Base-by-base conservation (phyloP, 2,797 vertebrate genomes). In the Artibeus jamaicensis region DNA sequence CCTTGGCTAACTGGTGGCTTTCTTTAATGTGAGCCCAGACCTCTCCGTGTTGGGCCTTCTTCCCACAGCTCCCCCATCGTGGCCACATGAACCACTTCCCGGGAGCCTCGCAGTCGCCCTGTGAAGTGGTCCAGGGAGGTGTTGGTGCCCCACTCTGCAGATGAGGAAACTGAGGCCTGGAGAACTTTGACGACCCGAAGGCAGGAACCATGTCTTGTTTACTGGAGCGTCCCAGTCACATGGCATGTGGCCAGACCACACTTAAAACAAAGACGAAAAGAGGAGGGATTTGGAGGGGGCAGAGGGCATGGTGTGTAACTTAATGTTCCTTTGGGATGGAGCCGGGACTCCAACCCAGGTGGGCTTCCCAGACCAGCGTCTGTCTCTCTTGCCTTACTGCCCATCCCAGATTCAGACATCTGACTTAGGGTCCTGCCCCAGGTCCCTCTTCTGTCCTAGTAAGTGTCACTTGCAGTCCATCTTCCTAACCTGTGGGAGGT, bases 101-200 rank as follows among this genome's bases (percentile, higher is more conserved):
- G 0, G 37, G 26, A 16, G 2, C 15, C 73, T 67, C 55, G 50
- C 10, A 1, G 6, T 2, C 0, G 7, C 37, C 29, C 39, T 0
- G 21, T 1, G 53, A 84, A 21, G 85, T 6, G 0, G 2, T 7
- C 76, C 37, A 4, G 34, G 34, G 65, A 37, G 65, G 57, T 4
- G 0, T 0, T 0, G 34, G 12, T 0, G 7, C 9, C 76, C 68
- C 1, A 0, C 74, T 67, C 70, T 46, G 21, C 22, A 50, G 29
- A 55, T 3, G 86, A 39, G 83, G 34, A 87, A 46, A 77, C 76
- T 5, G 65, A 93, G 96, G 71, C 39, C 16, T 44, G 26, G 62
- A 50, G 79, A 29, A 9, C 22, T 16, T 55, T 15, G 44, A 46
- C 1, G 4, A 39, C 32, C 48, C 14, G 15, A 34, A 44, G 9